phyloP scores from a whole-genome alignment of 2,113 vertebrate genomes.

The Dromas ardeola region DNA sequence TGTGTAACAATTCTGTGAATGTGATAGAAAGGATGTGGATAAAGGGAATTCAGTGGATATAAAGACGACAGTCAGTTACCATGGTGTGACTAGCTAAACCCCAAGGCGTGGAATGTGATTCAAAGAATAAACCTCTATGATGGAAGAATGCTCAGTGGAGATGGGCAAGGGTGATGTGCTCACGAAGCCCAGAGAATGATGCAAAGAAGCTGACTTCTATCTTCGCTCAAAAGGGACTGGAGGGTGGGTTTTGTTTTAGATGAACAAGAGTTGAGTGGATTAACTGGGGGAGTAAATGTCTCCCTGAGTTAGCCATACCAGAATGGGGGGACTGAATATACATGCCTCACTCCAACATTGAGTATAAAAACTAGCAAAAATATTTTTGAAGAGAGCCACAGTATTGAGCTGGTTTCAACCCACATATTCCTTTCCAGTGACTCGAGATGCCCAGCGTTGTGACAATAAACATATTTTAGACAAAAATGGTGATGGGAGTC shows the following conservation, averaged over 20 bases:
- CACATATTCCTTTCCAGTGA: fast-evolving
- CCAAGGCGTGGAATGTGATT: neutral
- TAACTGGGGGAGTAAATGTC: neutral
- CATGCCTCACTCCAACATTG: fast-evolving
- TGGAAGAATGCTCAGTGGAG: neutral
- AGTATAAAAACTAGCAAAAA: neutral
- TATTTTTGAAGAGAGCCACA: neutral
- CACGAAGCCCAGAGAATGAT: neutral
- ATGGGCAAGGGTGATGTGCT: neutral
- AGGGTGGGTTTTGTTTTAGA: neutral
- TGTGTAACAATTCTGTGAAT: neutral
- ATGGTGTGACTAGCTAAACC: neutral
- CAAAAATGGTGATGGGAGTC: neutral
- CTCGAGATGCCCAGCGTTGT: fast-evolving
- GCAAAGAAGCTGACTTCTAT: neutral
- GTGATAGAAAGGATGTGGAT: neutral
- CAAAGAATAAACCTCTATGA: neutral
- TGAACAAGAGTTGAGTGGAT: neutral
- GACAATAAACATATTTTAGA: neutral
- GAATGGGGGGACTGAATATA: neutral
- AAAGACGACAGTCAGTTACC: neutral
- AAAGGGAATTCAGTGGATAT: neutral
- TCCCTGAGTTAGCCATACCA: neutral
- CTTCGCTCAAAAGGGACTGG: neutral
- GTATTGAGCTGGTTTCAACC: neutral